A percentile compares a stretch with the other conserved stretches of the same genome.
Conservation (phyloP, 2,797 vertebrate genomes). For the Dryobates pubescens region DNA sequence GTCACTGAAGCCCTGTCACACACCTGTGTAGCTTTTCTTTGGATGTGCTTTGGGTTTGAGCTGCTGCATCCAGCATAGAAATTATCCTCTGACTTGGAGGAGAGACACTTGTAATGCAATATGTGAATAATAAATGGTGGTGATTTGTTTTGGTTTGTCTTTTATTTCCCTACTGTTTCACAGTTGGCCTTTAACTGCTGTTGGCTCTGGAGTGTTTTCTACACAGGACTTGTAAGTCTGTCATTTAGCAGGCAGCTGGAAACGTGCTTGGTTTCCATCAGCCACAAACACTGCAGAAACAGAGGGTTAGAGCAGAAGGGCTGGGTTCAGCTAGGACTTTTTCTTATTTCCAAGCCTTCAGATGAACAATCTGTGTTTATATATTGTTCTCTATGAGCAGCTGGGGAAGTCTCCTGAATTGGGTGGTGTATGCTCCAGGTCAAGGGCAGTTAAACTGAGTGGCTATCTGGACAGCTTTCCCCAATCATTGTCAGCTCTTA, state of each 20-base stretch:
- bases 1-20: slow-evolving; percentile 54
- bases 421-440: accelerated
- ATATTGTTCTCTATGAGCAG: slow-evolving; percentile 37
- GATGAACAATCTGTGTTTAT: slow-evolving; percentile 41
- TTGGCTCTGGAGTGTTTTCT: slow-evolving; percentile 39
- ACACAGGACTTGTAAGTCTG: slow-evolving; percentile 1
- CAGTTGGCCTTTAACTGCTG: slow-evolving; percentile 73
- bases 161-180: slow-evolving; percentile 72
- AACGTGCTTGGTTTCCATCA: neutral
- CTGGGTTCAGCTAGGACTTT: neutral
- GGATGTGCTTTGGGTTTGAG: slow-evolving; percentile 64
- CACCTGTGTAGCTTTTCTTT: slow-evolving; percentile 57
- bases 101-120: slow-evolving; percentile 76
- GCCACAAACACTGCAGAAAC: slow-evolving; percentile 24
- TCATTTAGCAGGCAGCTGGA: slow-evolving; percentile 51
- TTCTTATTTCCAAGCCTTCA: neutral
- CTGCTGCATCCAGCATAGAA: slow-evolving; percentile 77
- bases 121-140: slow-evolving; percentile 84
- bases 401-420: neutral
- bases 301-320: neutral
- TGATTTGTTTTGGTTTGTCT: slow-evolving; percentile 40
- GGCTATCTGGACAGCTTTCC: neutral
- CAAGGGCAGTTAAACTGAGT: neutral
- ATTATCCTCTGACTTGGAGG: slow-evolving; percentile 71
- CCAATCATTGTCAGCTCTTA: neutral